phyloP scores from a whole-genome alignment of 2,113 vertebrate genomes.

The Ivindomyrus marchei region DNA sequence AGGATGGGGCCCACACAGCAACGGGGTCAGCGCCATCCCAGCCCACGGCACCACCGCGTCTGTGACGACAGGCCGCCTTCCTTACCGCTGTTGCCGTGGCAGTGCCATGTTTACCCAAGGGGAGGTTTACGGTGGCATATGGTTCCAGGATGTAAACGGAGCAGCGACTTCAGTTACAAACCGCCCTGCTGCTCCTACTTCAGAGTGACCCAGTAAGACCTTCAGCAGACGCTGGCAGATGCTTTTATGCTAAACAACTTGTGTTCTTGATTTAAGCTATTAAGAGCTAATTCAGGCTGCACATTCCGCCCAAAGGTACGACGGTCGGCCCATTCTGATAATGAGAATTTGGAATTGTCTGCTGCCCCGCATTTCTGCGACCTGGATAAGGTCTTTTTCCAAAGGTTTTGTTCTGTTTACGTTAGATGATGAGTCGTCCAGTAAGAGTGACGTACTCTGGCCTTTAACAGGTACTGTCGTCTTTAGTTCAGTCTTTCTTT shows the following conservation, averaged over 20 bases:
- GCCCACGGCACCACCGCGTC: neutral
- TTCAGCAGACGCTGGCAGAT: neutral
- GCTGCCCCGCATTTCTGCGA: neutral
- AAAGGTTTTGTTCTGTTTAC: neutral
- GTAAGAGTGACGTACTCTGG: neutral
- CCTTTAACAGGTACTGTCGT: neutral
- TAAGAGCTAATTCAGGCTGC: neutral
- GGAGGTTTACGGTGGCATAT: conserved; percentile 23
- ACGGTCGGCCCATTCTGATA: neutral
- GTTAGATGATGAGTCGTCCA: neutral
- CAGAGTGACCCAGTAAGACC: neutral
- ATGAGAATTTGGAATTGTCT: neutral
- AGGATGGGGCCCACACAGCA: neutral
- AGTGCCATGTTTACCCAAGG: conserved; percentile 47
- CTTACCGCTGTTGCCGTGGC: conserved; percentile 16
- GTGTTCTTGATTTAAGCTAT: neutral
- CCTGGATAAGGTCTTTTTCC: neutral
- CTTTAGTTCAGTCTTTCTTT: neutral
- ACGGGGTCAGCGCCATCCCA: neutral
- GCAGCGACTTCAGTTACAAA: conserved; percentile 1
- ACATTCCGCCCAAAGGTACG: neutral
- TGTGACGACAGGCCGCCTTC: neutral
- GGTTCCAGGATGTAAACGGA: conserved; percentile 53
- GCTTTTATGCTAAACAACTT: neutral
- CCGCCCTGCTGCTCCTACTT: neutral